Evolutionary conservation across 1,140 invertebrate species (phyloP), one percentile per base, ranked within the genome.

Genomic region (Lepidostoma basale): DNA sequence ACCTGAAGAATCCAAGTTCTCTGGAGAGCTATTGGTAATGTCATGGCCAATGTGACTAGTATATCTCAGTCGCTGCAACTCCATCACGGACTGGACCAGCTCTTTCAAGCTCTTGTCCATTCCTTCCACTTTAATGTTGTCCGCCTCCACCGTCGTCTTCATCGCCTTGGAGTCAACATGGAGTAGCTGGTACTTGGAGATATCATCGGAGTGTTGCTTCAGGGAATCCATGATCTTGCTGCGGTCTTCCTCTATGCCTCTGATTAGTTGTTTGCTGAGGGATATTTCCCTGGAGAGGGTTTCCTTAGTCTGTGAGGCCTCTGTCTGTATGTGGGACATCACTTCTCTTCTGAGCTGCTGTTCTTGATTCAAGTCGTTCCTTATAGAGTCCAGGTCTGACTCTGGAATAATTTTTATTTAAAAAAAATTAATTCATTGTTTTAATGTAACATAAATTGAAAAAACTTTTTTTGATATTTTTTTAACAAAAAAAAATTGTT

Each of bases 101-200:
- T 68, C 30, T n/a, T 44, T 67, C 12, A 68, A 39, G 9, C 56
- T 69, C 23, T 44, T 63, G 8, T 72, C 58, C 1, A 66, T 54
- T 18, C 20, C 47, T 16, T 62, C 40, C 2, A 70, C n/a, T 9
- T 64, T 68, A 8, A 54, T 30, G 3, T 63, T 63, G 56, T 73
- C 64, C 47, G 62, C 64, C 16, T 73, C 66, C 3, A 72, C 56
- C 20, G 40, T 39, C 5, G 39, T 16, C 44, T 67, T 72, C n/a
- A 72, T 9, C 2, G 42, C 23, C 44, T 65, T 66, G 10, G 63
- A 39, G 18, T 72, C 70, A 14, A 42, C 42, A 6, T 66, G 22
- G 4, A 69, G 14, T 3, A 59, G n/a, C 62, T 72, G 66, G 18
- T 68, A 68, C 26, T 69, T 66, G 25, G 62, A 52, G n/a, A 62